Conservation (phyloP, 2,797 vertebrate species). For the Anableps anableps region DNA sequence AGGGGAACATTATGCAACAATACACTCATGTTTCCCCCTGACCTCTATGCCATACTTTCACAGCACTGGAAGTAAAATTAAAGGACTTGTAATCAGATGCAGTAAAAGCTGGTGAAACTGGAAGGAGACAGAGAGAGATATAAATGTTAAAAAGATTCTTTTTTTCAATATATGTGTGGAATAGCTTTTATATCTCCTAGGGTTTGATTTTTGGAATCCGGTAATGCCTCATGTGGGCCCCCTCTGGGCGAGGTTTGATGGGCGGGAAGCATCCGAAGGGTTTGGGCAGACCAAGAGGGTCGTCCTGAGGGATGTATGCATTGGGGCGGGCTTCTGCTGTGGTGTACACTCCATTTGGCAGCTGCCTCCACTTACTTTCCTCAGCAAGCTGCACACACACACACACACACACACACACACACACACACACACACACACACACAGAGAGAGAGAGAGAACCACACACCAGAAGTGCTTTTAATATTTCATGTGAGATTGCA, state of each 20-base stretch:
- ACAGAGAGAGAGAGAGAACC: conserved; percentile 2
- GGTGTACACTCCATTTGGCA: conserved; percentile 72
- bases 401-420: conserved; percentile 25
- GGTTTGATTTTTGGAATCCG: conserved; percentile 84
- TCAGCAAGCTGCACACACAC: conserved; percentile 64
- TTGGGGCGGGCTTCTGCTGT: conserved; percentile 85
- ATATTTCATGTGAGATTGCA: conserved; percentile 46
- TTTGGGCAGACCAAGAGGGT: conserved; percentile 81
- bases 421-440: not conserved
- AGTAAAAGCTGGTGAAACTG: not conserved
- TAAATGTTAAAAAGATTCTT: not conserved
- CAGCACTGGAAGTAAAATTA: conserved; percentile 27
- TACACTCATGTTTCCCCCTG: not conserved
- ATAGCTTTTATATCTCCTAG: conserved; percentile 77
- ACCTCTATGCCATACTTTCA: not conserved
- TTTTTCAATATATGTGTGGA: not conserved
- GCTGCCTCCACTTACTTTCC: conserved; percentile 76
- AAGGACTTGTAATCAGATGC: conserved; percentile 57
- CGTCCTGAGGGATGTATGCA: conserved; percentile 81
- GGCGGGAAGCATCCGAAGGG: conserved; percentile 86
- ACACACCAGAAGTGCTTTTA: conserved; percentile 35
- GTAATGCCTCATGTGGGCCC: conserved; percentile 85
- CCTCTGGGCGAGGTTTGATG: conserved; percentile 84
- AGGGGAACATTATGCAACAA: conserved; percentile 17
- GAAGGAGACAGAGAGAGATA: not conserved